phyloP scores from a whole-genome alignment of 2,113 vertebrate genomes.

The Melanerpes aurifrons region DNA sequence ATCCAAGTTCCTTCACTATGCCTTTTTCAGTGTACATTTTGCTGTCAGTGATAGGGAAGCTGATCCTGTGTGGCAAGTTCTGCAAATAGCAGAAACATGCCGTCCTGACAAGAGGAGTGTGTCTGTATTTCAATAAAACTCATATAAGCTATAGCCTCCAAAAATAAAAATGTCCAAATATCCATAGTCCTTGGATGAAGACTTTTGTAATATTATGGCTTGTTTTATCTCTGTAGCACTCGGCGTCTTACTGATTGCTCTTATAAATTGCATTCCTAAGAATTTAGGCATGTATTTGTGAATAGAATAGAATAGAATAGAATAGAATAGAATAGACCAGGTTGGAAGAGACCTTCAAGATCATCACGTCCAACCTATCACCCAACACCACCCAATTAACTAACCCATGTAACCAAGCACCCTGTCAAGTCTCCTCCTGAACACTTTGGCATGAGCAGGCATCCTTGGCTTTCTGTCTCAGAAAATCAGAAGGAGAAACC shows the following conservation, averaged over 20 bases:
- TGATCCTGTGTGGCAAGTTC: neutral
- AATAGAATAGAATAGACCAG: too few species aligned
- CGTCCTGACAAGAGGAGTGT: neutral
- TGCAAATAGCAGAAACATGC: conserved; percentile 19
- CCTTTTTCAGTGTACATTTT: conserved; percentile 41
- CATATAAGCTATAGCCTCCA: neutral
- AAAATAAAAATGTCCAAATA: neutral
- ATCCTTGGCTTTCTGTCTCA: conserved; percentile 49
- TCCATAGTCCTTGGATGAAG: neutral
- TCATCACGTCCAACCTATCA: too few species aligned
- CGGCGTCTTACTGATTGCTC: neutral
- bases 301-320: too few species aligned
- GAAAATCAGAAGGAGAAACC: conserved; percentile 51
- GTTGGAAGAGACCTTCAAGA: too few species aligned
- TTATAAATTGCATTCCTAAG: neutral
- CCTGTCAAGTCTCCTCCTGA: too few species aligned
- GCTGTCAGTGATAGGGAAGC: neutral
- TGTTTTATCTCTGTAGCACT: neutral
- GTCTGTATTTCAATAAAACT: neutral
- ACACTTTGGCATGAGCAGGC: conserved; percentile 21
- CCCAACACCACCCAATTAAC: too few species aligned
- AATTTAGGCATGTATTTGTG: neutral
- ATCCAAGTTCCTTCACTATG: conserved; percentile 60
- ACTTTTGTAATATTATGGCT: neutral
- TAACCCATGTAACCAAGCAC: too few species aligned